Evolutionary conservation across 2,888 invertebrate genomes (phyloP), one percentile per base, ranked within the genome.

Genomic region (Trilocha varians): DNA sequence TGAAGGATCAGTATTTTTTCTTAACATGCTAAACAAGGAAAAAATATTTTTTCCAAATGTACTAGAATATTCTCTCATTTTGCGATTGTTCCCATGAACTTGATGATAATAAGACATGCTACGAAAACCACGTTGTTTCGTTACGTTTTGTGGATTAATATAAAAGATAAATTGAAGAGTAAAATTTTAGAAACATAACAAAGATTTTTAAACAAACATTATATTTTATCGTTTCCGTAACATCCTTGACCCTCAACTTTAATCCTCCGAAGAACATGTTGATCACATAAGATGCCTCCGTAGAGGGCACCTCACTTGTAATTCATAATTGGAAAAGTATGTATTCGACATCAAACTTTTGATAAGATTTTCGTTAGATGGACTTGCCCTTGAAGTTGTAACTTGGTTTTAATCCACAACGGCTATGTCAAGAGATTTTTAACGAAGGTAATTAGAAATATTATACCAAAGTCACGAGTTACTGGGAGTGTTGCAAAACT

Each of bases 281-380:
- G 25, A 25, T 25, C 25, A 25, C 25, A 25, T 11, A 11, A 6
- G 25, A 11, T 11, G 6, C 11, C 11, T 25, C 25, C 25, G 25
- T 11, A 25, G 25, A 25, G 13, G 39, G 36, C 35, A 38, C 36
- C n/a, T n/a, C 25, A 25, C 5, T 25, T 25, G 25, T 25, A 25
- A 11, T 25, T 25, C 25, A 4, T 25, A 25, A 25, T 25, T 25
- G 25, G 25, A 25, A 25, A 25, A 25, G 25, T 25, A n/a, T n/a
- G n/a, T n/a, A 25, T 11, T 25, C 11, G 25, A 25, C 25, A 25
- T 25, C 36, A 46, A 44, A 17, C 32, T 25, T 25, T 25, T 25
- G 2, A 43, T 25, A 25, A 6, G 11, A 25, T 25, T 25, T 25
- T 25, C 25, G 11, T 25, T 11, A 25, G 11, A 25, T 11, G 25